Evolutionary conservation across 2,888 invertebrate genomes (phyloP), one percentile per base, ranked within the genome.

Genomic region (Cheiracanthium punctorium): DNA sequence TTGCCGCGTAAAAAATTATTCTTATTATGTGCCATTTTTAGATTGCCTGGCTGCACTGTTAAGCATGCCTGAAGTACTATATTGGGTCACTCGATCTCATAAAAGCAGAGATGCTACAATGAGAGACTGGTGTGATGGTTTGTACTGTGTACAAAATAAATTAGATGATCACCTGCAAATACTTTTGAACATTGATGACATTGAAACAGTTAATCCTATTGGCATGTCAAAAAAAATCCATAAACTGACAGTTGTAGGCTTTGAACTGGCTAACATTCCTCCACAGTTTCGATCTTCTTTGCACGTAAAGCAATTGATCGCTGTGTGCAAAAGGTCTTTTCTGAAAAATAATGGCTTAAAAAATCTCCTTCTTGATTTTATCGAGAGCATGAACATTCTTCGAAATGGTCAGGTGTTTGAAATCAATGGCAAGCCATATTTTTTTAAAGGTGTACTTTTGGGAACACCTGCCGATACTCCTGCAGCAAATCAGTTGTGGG

Each of bases 201-300:
- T 76, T 12, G 67, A 76, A 67, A 76, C 67, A 29, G 76, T 41
- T 20, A 76, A 76, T 20, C 76, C 76, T 12, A 76, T 76, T 33
- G 76, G 76, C 12, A 67, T 67, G 65, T 24, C 24, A 5, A 67
- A 64, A 67, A 65, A 65, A 65, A n/a, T 41, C 1, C 67, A 76
- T 37, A 76, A 76, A 33, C n/a, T 76, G 32, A 67, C 76, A 64
- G 28, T 76, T 29, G 64, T 76, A 12, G 30, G 64, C 24, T 76
- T 33, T 33, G 65, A 67, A 76, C 67, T 76, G 17, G 65, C 41
- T 1, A 76, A 76, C 65, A 76, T 76, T 10, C 76, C 76, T 32
- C 76, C 65, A 37, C 67, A 41, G n/a, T 76, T 76, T 33, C 65
- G 76, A 8, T 76, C 76, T 64, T 20, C 64, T 10, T n/a, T 65